phyloP scores from a whole-genome alignment of 2,888 invertebrate genomes.

The Xanthorhoe spadicearia region DNA sequence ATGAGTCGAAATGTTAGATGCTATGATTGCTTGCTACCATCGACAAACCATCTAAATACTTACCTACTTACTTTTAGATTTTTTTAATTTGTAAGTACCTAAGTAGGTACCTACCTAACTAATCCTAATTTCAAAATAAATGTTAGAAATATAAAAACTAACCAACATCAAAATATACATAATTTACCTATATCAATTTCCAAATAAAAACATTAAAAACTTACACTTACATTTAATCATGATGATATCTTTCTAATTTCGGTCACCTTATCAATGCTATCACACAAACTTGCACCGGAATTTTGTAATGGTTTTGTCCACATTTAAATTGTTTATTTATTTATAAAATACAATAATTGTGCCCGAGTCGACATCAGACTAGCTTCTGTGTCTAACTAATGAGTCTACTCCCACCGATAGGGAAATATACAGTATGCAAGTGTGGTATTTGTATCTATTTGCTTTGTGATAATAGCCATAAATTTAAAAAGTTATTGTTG shows the following conservation, averaged over 20 bases:
- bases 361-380: constrained; percentile 29
- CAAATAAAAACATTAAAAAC: background rate
- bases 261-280: constrained; percentile 10
- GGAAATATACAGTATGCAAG: constrained; percentile 36
- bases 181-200: too few relatives aligned
- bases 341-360: constrained; percentile 10
- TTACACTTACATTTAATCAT: constrained; percentile 33
- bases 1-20: too few relatives aligned
- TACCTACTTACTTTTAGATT: too few relatives aligned
- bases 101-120: too few relatives aligned
- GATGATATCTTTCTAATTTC: constrained; percentile 4
- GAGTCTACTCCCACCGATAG: constrained; percentile 36
- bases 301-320: background rate
- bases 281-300: constrained; percentile 4
- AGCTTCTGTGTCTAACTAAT: constrained; percentile 38
- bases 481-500: constrained; percentile 11
- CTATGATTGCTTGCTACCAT: too few relatives aligned
- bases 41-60: too few relatives aligned
- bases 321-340: background rate
- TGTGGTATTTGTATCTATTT: constrained; percentile 25
- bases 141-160: too few relatives aligned
- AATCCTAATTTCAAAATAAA: too few relatives aligned
- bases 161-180: too few relatives aligned
- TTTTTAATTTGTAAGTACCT: too few relatives aligned
- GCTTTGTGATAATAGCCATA: constrained; percentile 34